Conservation (phyloP, 1,140 invertebrate species). For the Lithobius niger region DNA sequence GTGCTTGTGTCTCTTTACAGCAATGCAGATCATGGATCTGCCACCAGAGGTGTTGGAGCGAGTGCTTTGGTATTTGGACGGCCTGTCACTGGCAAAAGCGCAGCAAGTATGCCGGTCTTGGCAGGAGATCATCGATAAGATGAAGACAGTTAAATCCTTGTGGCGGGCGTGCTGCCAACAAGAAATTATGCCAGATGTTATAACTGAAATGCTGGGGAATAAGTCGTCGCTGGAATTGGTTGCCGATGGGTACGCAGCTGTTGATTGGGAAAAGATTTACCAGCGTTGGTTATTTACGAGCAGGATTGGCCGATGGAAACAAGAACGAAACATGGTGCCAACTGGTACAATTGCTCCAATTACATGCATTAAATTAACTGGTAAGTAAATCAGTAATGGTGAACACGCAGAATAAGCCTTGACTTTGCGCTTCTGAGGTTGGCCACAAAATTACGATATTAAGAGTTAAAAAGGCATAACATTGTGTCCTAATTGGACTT, state of each 20-base stretch:
- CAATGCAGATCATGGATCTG: too few species aligned
- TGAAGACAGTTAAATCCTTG: neutral
- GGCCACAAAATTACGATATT: too few species aligned
- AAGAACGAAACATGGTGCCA: neutral
- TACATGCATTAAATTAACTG: neutral
- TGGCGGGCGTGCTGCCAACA: neutral
- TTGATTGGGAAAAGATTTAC: too few species aligned
- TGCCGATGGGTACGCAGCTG: neutral
- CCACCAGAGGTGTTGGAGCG: constrained; percentile 8
- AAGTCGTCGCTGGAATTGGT: neutral
- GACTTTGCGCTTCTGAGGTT: too few species aligned
- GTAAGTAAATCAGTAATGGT: too few species aligned
- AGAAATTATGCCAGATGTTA: neutral
- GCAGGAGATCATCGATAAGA: neutral
- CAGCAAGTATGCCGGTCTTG: neutral
- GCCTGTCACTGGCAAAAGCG: neutral
- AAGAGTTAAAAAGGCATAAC: too few species aligned
- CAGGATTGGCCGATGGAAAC: neutral
- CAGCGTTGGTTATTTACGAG: neutral
- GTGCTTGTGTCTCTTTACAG: too few species aligned
- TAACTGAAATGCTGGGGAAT: neutral
- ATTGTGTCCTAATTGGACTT: too few species aligned
- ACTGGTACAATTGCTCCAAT: neutral
- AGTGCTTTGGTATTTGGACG: neutral
- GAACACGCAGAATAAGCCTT: too few species aligned